Evolutionary conservation across 2,888 invertebrate species (phyloP), one percentile per base, ranked within the genome.

Genomic region (Nyleta sp.): DNA sequence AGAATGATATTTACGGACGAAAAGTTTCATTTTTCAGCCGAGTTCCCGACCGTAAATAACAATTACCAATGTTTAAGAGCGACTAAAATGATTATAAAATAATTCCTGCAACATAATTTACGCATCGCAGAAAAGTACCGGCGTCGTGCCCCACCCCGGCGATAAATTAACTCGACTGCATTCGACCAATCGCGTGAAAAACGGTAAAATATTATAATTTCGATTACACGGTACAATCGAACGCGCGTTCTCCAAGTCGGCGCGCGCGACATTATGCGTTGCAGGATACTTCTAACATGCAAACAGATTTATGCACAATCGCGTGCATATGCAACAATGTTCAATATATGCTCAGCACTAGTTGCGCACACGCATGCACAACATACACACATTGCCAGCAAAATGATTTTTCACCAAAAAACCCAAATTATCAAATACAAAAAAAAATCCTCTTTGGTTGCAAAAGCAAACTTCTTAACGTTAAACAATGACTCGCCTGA

Each of bases 161-260:
- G 31, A 52, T 50, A 64, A 64, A 52, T 64, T 64, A 64, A 52
- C 52, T 50, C 35, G 42, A 31, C 52, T 40, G 6, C 8, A 24
- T 38, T 35, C 50, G 35, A 24, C 15, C 22, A 24, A 48, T 17
- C 10, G 60, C 60, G 60, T 64, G 46, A 64, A 64, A 64, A 52
- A 64, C 17, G 35, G 48, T 50, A 62, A 62, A 67, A 67, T 44
- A 67, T 44, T 53, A 53, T 67, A 44, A 67, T 67, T 67, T 67
- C 22, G 53, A 67, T 53, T 67, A 44, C 65, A 53, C 52, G 53
- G 22, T 53, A 44, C 22, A 67, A 53, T 53, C 53, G 44, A 67
- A 53, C 44, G 31, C 53, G 53, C 44, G 38, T 46, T 60, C 57
- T 17, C 31, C 48, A 38, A 62, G 48, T 38, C 44, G 31, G 17